Conservation (phyloP, 2,113 vertebrate species). For the Pimephales promelas region DNA sequence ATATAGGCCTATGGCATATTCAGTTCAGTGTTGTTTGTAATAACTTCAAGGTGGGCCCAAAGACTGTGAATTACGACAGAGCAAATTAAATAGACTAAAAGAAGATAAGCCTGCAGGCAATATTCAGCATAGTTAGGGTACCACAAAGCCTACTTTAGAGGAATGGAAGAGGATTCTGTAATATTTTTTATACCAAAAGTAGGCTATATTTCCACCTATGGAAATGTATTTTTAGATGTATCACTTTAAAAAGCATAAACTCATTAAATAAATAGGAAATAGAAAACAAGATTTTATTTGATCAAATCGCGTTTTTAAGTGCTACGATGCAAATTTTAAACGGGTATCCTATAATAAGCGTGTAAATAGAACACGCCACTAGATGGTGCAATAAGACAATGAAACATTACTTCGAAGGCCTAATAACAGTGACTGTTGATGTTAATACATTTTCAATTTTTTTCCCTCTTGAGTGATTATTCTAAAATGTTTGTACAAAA, state of each 20-base stretch:
- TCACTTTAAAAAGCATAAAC: neutral
- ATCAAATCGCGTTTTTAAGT: neutral
- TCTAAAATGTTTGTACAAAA: neutral
- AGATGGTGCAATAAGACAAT: conserved; percentile 21
- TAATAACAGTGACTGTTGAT: neutral
- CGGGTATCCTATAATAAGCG: neutral
- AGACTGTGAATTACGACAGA: neutral
- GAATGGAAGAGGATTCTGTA: neutral
- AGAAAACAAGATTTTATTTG: neutral
- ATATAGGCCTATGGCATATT: neutral
- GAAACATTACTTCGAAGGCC: neutral
- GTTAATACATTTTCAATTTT: neutral
- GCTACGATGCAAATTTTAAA: neutral
- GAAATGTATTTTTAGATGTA: neutral
- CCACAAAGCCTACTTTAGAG: neutral
- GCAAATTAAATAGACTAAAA: neutral
- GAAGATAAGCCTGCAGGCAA: neutral
- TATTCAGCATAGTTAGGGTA: neutral
- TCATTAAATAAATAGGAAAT: neutral
- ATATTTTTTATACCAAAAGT: neutral
- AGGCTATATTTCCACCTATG: neutral
- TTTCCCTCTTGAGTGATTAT: neutral
- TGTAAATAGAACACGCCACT: neutral
- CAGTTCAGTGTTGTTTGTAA: neutral
- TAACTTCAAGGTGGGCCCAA: neutral